Percentiles rank a stretch among this genome's conserved stretches.
These are phyloP conservation scores for Rhinoderma darwinii DNA, from an alignment of 2,113 vertebrate species.

Conservation along the genomic window DNA sequence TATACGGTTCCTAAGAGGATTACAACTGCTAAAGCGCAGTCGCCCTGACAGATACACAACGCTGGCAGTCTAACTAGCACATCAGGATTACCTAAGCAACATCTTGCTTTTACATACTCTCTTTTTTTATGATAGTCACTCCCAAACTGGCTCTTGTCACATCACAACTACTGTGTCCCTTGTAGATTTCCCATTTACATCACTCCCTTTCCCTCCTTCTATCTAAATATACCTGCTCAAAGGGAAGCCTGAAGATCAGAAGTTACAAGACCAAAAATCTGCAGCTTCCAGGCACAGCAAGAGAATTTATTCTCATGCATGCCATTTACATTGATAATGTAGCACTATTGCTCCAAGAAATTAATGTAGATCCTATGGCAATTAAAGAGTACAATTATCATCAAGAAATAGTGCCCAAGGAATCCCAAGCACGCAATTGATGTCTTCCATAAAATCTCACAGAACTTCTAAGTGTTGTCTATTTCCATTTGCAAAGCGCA, in stretches of 20 bases:
- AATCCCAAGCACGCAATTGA: background rate
- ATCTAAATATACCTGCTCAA: conserved; percentile 14
- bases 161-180: background rate
- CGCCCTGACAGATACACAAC: conserved; percentile 41
- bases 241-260: conserved; percentile 40
- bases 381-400: conserved; percentile 55
- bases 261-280: conserved; percentile 8
- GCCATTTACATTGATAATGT: conserved; percentile 45
- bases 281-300: background rate
- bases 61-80: conserved; percentile 46
- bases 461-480: conserved; percentile 24
- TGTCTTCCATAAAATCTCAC: background rate
- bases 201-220: background rate
- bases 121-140: conserved; percentile 20
- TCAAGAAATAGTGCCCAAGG: conserved; percentile 29
- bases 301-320: conserved; percentile 31
- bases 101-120: conserved; percentile 19
- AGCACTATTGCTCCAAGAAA: conserved; percentile 22
- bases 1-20: conserved; percentile 51
- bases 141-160: background rate
- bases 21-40: conserved; percentile 54
- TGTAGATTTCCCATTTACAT: background rate
- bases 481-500: background rate
- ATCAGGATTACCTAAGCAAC: conserved; percentile 50
- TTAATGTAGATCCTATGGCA: conserved; percentile 16